Evolutionary conservation across 2,888 invertebrate species (phyloP), one percentile per base, ranked within the genome.

Genomic region (Lacanobia oleracea): DNA sequence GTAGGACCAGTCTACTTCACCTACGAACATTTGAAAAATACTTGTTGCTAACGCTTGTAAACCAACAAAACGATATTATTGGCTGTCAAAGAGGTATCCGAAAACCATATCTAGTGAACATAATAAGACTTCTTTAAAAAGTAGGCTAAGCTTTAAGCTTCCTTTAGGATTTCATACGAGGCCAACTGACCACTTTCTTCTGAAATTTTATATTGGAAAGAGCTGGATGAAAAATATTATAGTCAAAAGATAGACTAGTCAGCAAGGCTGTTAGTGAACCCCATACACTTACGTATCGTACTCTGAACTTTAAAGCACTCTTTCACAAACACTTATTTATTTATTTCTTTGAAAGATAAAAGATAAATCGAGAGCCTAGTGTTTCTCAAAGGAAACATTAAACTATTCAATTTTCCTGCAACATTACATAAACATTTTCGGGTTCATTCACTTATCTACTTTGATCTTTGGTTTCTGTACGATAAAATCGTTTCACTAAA

Each of bases 381-480:
- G 37, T 27, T 27, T 27, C 27, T 27, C 27, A 89, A 88, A 87
- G 85, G 83, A 81, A 56, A 1, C 21, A 37, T 37, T 63, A 6
- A 14, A 27, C 27, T 27, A 3, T 62, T 75, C 66, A 67, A 72
- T 50, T 54, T 74, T 62, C 43, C 40, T 67, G 81, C 81, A 75
- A 60, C 68, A 71, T 77, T 56, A n/a, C 45, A n/a, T n/a, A n/a
- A n/a, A n/a, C n/a, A n/a, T n/a, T n/a, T n/a, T n/a, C n/a, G 53
- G 27, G 21, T 40, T 16, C n/a, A 12, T 67, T 64, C 54, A 60
- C 64, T 40, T 73, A 40, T 60, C 8, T 63, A 56, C 37, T 48
- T 61, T 50, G 37, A 61, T 61, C 1, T 59, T 43, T 10, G 18
- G 64, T 77, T 61, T 59, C 50, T 54, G 12, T 8, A 14, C 12